Percentiles rank a stretch among this genome's conserved stretches.
Conservation (phyloP, 2,113 vertebrate genomes). For the Diglossa brunneiventris region DNA sequence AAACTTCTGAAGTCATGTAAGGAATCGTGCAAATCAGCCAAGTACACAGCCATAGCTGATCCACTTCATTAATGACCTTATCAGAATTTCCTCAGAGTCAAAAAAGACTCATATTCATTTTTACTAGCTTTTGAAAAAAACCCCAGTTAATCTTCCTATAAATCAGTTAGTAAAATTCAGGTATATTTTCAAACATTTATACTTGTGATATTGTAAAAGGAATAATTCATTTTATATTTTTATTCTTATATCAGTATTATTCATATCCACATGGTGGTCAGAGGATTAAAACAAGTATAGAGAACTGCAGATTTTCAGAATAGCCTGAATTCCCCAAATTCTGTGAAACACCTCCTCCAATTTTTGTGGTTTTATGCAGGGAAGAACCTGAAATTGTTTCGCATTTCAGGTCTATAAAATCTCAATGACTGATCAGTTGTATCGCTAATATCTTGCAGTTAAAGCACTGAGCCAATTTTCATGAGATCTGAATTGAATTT, state of each 20-base stretch:
- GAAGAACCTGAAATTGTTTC: background rate
- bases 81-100: background rate
- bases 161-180: background rate
- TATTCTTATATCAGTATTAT: background rate
- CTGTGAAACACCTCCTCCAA: background rate
- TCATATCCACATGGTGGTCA: background rate
- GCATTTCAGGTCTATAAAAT: background rate
- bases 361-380: background rate
- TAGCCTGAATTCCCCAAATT: background rate
- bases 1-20: background rate
- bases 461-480: background rate
- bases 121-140: background rate
- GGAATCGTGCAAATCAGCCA: fast-evolving
- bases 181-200: background rate
- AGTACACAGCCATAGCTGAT: background rate
- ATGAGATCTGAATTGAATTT: background rate
- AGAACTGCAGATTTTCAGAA: background rate
- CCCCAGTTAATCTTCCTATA: background rate
- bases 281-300: background rate
- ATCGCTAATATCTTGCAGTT: background rate
- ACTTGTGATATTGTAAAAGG: background rate
- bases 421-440: background rate
- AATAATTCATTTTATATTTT: background rate
- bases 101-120: background rate
- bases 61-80: background rate